Base-by-base conservation (phyloP, 2,888 invertebrate species). In the Nineta flava region DNA sequence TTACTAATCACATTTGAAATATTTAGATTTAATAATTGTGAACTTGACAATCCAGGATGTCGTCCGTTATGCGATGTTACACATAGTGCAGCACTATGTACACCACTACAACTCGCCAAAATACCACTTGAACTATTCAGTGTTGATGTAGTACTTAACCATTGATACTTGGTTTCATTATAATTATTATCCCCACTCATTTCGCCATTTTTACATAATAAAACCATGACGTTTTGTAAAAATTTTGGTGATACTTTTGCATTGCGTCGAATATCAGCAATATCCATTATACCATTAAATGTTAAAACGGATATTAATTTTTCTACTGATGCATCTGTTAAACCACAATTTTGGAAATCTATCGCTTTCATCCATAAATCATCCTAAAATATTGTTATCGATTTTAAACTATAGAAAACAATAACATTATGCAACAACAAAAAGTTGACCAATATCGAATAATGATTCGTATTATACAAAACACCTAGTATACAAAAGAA, bases 361-460 rank as follows among this genome's bases (percentile, higher is more conserved):
- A 87, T 59, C 1, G 82, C 87, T 68, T 83, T 85, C 17, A 87
- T 75, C 87, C 87, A 87, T 47, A 84, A 71, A 61, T 86, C 87
- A 59, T 87, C 87, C 46, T 79, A 74, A 44, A 49, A 44, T 9
- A 38, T 10, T n/a, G n/a, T n/a, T n/a, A n/a, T n/a, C n/a, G n/a
- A n/a, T n/a, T n/a, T n/a, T n/a, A n/a, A n/a, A n/a, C 7, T 21
- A 26, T 9, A 15, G n/a, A n/a, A n/a, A n/a, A n/a, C n/a, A n/a
- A n/a, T n/a, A n/a, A n/a, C n/a, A n/a, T n/a, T n/a, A n/a, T n/a
- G n/a, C n/a, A n/a, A n/a, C n/a, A n/a, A n/a, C n/a, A n/a, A n/a
- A n/a, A n/a, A n/a, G n/a, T n/a, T n/a, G n/a, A n/a, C n/a, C n/a
- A n/a, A n/a, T n/a, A n/a, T n/a, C n/a, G n/a, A n/a, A n/a, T n/a